Conservation (phyloP, 2,888 invertebrate species). For the Scotopteryx bipunctaria region DNA sequence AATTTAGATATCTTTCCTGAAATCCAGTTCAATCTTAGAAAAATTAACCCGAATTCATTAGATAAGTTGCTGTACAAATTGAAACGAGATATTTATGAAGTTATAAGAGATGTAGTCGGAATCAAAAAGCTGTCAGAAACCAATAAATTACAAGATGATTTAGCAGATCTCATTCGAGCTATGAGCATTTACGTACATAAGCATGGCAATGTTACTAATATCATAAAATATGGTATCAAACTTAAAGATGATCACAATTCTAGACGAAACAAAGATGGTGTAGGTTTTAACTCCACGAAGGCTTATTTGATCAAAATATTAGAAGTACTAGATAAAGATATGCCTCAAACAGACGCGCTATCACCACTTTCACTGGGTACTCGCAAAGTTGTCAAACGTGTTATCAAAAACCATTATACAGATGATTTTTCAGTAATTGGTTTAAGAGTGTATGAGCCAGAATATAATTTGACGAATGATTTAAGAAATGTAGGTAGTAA, state of each 20-base stretch:
- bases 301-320: conserved; percentile 49
- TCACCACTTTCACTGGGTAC: conserved; percentile 43
- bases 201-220: conserved; percentile 34
- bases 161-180: conserved; percentile 49
- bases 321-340: conserved; percentile 47
- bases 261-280: conserved; percentile 4
- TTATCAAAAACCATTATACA: conserved; percentile 48
- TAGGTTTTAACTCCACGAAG: conserved; percentile 29
- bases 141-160: conserved; percentile 45
- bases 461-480: conserved; percentile 51
- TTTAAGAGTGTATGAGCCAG: conserved; percentile 40
- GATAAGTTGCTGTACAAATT: conserved; percentile 53
- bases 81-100: conserved; percentile 60
- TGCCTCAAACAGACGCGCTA: conserved; percentile 43
- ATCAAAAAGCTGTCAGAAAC: conserved; percentile 47
- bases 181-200: conserved; percentile 56
- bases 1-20: conserved; percentile 48
- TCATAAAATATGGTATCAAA: conserved; percentile 18
- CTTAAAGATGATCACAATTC: conserved; percentile 12
- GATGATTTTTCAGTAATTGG: conserved; percentile 41
- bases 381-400: conserved; percentile 51
- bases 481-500: conserved; percentile 50
- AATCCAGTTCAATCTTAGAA: conserved; percentile 39
- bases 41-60: conserved; percentile 32
- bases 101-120: conserved; percentile 50